Evolutionary conservation across 2,888 invertebrate species (phyloP).

Genomic region (Drosophila anomelani): DNA sequence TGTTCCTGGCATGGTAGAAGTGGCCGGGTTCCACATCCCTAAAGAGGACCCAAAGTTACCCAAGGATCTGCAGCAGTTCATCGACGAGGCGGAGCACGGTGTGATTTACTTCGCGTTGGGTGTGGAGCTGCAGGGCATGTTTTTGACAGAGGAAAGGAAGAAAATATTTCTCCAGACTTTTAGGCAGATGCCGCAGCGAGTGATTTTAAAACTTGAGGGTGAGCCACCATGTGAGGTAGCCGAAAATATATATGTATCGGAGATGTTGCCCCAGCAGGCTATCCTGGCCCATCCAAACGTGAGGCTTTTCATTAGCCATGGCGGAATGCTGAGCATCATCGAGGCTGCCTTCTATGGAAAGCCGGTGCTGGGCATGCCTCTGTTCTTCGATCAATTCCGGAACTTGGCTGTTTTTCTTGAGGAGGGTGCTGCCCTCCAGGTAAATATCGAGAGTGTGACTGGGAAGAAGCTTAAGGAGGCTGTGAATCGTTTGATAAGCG

Average conservation of each 20-base stretch:
- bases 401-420: conserved; percentile 84
- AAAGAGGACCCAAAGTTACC: conserved; percentile 67
- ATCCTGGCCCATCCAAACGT: conserved; percentile 85
- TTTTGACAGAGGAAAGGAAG: conserved; percentile 61
- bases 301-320: conserved; percentile 84
- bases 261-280: conserved; percentile 85
- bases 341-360: conserved; percentile 85
- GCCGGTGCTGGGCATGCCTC: conserved; percentile 85
- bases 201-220: conserved; percentile 84
- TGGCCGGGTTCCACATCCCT: conserved; percentile 82
- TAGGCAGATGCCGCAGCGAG: conserved; percentile 64
- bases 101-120: conserved; percentile 85
- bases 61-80: conserved; percentile 76
- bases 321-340: conserved; percentile 84
- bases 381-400: conserved; percentile 85
- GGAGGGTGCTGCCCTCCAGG: conserved; percentile 63
- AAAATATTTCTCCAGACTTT: conserved; percentile 55
- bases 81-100: conserved; percentile 84
- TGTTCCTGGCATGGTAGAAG: conserved; percentile 81
- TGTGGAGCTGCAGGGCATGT: conserved; percentile 69
- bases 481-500: conserved; percentile 58
- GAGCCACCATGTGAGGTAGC: conserved; percentile 61
- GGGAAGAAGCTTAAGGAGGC: conserved; percentile 65
- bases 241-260: conserved; percentile 69
- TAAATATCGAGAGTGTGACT: conserved; percentile 80